Base-by-base conservation (phyloP, 2,888 invertebrate genomes). In the Amphimallon solstitiale region DNA sequence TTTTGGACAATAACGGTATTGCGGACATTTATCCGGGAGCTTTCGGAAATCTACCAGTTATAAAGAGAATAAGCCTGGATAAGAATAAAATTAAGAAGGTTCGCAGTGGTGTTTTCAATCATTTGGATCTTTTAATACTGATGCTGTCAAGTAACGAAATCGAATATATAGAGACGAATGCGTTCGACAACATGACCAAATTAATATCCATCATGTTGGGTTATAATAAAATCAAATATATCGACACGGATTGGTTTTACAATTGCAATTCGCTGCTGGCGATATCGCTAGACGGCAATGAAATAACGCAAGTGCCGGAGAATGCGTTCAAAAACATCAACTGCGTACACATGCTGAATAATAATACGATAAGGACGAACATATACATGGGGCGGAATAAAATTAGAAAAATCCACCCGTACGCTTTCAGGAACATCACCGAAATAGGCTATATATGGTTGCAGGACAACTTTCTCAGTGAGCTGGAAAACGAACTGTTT, bases 181-280 rank as follows among this genome's bases (percentile, higher is more conserved):
- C 62, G 1, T 62, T 62, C 49, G 62, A 62, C 9, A 62, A 62
- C 37, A 62, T 62, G 62, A 62, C 62, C 48, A 15, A 49, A 37
- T 23, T 62, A 23, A 23, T 62, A 10, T 48, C 49, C n/a, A 62
- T 62, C 49, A 49, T 62, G 49, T 49, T 62, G 17, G 49, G 61
- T 10, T 46, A 62, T 23, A 62, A 62, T 38, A 62, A 49, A 17
- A 62, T 62, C 17, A 62, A 38, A 48, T 12, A 7, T n/a, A 62
- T 62, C 62, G 49, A 62, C 17, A 21, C 62, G 12, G 49, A 34
- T 35, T 62, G 61, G 61, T 62, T 62, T 15, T 34, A 23, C 10
- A 62, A 62, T 19, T 62, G 62, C 35, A 12, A 37, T 49, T 49
- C 48, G 9, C 21, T 62, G 34, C 38, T 62, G 19, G 49, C 62